Base-by-base conservation (phyloP, 2,888 invertebrate genomes). In the Archaeoteleia sp. region DNA sequence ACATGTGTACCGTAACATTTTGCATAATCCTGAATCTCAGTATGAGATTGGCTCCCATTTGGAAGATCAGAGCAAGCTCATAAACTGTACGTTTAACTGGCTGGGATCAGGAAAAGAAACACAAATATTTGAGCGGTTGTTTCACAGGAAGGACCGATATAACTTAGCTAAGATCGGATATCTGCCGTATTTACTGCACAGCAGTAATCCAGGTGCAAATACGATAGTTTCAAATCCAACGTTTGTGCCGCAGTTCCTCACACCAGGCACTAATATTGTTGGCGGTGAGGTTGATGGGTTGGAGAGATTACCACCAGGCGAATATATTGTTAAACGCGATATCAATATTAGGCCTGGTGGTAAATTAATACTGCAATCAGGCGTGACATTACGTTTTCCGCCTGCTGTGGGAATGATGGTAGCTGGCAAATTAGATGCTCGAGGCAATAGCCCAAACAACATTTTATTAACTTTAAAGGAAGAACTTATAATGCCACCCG, bases 41-140 rank as follows among this genome's bases (percentile, higher is more conserved):
- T 97, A 96, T 82, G 98, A 99, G 87, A 92, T 99, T 39, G 97
- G 97, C 0, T 97, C 97, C 0, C 98, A 98, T 78, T 88, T 98
- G 10, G 92, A 93, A 78, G 97, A 98, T 82, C 98, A 97, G 82
- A 96, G 97, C 78, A 93, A 95, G 87, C 87, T 90, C 10, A 92
- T 99, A n/a, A 95, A 97, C 82, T 97, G 96, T 74, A 93, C 95
- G 0, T 94, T 90, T 81, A 99, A 99, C 82, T 98, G 96, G 94
- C 89, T 98, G 76, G 96, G 97, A 2, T 91, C 87, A 67, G 88
- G 89, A 0, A 93, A 94, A 80, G 88, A 89, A 62, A 90, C 91
- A 70, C 90, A 89, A 78, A 92, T 95, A 15, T 93, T 92, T 72
- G 89, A 90, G 13, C 87, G 94, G 78, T 82, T 95, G 10, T 95